Base-by-base conservation (phyloP, 1,140 invertebrate genomes). In the Drosophila bipectinata region DNA sequence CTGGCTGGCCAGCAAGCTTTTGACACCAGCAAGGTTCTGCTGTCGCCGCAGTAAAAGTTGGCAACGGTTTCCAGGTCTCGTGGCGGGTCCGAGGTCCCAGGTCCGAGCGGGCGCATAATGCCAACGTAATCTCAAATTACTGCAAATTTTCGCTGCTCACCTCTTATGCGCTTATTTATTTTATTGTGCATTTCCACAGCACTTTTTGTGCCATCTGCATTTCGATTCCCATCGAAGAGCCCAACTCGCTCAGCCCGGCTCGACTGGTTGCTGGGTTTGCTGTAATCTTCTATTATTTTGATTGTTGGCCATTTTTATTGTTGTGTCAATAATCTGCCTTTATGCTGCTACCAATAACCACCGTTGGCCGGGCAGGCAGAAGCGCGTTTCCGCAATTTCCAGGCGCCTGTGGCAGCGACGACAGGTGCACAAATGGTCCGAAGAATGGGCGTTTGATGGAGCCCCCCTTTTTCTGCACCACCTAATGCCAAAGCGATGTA, bases 121-220 rank as follows among this genome's bases (percentile, higher is more conserved):
- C 74, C 74, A 74, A 66, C 75, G 71, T 87, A 82, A 88, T 88
- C 79, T 87, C 83, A 77, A 87, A 87, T 87, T 87, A 87, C 82
- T 76, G 82, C 83, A 83, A 82, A 88, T 88, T 88, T 87, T 82
- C 69, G 60, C 73, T 66, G 77, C 67, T 73, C 73, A 84, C 58
- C 76, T 84, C 79, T 69, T 77, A 77, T 64, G 61, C 51, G 78
- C 61, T 72, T 78, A 69, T 69, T 69, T 78, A 78, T 82, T 76
- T 77, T 82, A 82, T 77, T 77, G 56, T 73, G 51, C 62, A 73
- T 51, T 77, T 82, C 59, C 69, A 77, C 69, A 77, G 73, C 58
- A 28, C 51, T 71, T 82, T 76, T 77, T 63, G 48, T 41, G 34
- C 34, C 37, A 41, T 44, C 39, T 32, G 34, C 49, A 14, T 53